Conservation (phyloP, 2,113 vertebrate species). For the Chitala chitala region DNA sequence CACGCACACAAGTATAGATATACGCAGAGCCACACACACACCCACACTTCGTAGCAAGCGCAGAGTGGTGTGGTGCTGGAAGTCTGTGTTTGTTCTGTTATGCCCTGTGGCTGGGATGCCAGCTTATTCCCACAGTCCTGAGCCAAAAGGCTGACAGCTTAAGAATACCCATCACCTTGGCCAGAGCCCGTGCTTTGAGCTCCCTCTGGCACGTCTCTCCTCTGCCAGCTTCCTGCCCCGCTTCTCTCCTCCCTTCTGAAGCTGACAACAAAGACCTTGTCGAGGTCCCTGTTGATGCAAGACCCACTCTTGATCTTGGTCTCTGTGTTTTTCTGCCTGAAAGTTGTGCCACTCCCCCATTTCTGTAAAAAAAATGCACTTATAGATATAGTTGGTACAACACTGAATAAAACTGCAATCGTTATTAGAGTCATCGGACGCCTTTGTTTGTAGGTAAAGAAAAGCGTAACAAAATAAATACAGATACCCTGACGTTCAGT, state of each 20-base stretch:
- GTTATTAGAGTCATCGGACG: too few relatives aligned
- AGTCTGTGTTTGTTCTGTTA: conserved; percentile 96
- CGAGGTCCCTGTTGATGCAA: conserved; percentile 99
- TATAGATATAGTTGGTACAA: too few relatives aligned
- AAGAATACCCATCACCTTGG: conserved; percentile 99
- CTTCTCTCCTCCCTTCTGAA: conserved; percentile 99
- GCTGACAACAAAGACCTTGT: conserved; percentile 99
- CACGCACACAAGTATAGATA: neutral
- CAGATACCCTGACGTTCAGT: neutral
- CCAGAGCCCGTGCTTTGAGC: conserved; percentile 99
- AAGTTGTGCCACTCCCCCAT: conserved; percentile 98
- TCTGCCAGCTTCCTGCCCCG: conserved; percentile 99
- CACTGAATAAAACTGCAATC: too few relatives aligned
- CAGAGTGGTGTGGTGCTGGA: conserved; percentile 81
- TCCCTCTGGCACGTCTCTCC: conserved; percentile 99
- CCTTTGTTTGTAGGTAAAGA: too few relatives aligned
- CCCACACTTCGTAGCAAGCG: conserved; percentile 73
- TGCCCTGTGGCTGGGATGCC: conserved; percentile 99
- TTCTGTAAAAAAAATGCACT: conserved; percentile 98
- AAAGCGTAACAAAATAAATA: conserved; percentile 30
- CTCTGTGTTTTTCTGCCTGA: conserved; percentile 89
- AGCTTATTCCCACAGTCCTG: conserved; percentile 98
- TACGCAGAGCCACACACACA: conserved; percentile 14
- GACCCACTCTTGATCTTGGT: conserved; percentile 98
- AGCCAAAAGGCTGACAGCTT: conserved; percentile 99